Evolutionary conservation across 2,888 invertebrate genomes (phyloP).

Genomic region (Microdon myrmicae): DNA sequence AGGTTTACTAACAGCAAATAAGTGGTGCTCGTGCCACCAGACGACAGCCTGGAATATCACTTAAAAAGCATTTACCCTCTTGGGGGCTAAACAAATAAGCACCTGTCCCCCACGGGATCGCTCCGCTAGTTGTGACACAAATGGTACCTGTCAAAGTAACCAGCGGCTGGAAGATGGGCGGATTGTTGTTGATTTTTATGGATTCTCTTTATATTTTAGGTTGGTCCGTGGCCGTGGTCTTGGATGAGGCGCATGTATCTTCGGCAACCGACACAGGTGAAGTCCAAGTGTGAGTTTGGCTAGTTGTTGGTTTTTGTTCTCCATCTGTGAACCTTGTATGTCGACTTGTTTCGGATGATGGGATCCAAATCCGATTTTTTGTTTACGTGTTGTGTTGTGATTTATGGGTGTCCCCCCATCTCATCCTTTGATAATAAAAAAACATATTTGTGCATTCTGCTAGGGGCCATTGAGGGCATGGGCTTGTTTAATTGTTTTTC

Average conservation of each 20-base stretch:
- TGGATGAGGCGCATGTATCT: slow-evolving; percentile 31
- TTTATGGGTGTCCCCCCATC: too few relatives aligned
- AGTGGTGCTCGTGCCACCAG: slow-evolving; percentile 25
- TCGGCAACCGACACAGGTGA: slow-evolving; percentile 36
- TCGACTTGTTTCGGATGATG: too few relatives aligned
- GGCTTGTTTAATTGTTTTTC: too few relatives aligned
- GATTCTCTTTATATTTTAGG: slow-evolving; percentile 26
- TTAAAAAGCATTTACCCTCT: not conserved
- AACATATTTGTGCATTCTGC: too few relatives aligned
- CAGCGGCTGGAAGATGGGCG: slow-evolving; percentile 1
- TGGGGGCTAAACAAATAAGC: slow-evolving; percentile 3
- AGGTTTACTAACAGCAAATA: slow-evolving; percentile 39
- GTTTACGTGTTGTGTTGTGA: too few relatives aligned
- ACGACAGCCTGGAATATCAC: slow-evolving; percentile 1
- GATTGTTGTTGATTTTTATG: slow-evolving; percentile 1
- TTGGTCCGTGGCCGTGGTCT: slow-evolving; percentile 36
- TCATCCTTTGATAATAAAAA: too few relatives aligned
- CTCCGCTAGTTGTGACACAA: slow-evolving; percentile 3
- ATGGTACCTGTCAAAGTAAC: slow-evolving; percentile 3
- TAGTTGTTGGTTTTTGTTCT: too few relatives aligned
- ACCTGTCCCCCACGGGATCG: slow-evolving; percentile 16
- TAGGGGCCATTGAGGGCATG: too few relatives aligned
- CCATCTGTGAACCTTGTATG: too few relatives aligned
- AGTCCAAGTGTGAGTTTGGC: slow-evolving; percentile 14
- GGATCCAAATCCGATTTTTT: too few relatives aligned